A percentile compares a stretch with the other conserved stretches of the same genome.
These are phyloP conservation scores for Paramacrobiotus metropolitanus DNA, from an alignment of 1,140 invertebrate genomes.

Conservation along the genomic window DNA sequence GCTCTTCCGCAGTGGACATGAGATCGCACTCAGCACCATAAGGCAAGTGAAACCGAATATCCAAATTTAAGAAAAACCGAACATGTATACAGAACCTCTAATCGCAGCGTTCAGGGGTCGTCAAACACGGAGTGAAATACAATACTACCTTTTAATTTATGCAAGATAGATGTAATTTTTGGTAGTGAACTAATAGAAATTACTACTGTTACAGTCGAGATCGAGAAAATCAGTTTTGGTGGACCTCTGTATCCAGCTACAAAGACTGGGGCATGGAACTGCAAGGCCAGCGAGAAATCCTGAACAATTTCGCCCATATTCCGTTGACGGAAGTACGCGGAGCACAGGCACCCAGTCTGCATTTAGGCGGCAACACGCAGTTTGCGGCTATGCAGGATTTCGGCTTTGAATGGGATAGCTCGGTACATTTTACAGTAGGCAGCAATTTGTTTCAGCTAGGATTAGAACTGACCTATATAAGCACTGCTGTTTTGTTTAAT, in stretches of 20 bases:
- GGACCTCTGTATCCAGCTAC: conserved; percentile 56
- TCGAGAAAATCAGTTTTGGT: conserved; percentile 59
- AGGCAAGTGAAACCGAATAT: conserved; percentile 16
- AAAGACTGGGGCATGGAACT: conserved; percentile 78
- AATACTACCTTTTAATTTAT: background rate
- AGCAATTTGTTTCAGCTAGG: background rate
- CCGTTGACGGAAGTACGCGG: conserved; percentile 56
- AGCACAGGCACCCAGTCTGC: conserved; percentile 64
- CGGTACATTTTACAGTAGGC: conserved; percentile 14
- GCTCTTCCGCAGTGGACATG: conserved; percentile 56
- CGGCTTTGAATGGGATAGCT: conserved; percentile 34
- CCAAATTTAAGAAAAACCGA: no score
- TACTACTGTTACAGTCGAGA: conserved; percentile 38
- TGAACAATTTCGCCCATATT: conserved; percentile 55
- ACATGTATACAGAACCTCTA: no score
- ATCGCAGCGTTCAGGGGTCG: background rate
- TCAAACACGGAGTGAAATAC: background rate
- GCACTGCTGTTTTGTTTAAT: background rate
- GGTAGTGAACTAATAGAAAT: no score
- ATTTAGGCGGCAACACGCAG: conserved; percentile 67
- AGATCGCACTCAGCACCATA: conserved; percentile 60
- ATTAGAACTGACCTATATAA: background rate
- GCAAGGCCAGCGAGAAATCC: conserved; percentile 71
- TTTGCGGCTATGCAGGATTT: conserved; percentile 66
- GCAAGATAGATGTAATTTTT: background rate